Evolutionary conservation across 2,888 invertebrate species (phyloP), one percentile per base, ranked within the genome.

Genomic region (Villa cingulata): DNA sequence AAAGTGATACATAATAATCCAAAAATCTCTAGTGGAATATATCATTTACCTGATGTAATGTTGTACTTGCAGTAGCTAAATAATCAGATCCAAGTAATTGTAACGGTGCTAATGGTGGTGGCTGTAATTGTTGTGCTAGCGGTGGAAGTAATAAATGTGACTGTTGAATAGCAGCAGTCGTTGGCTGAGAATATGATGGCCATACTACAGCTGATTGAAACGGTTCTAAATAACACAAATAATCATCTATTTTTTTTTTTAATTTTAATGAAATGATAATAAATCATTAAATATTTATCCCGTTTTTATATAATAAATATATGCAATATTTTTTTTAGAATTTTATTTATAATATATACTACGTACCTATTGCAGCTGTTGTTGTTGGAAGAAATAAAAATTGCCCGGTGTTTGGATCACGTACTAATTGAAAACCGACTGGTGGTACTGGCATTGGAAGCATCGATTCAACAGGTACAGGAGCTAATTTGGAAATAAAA

Each of bases 321-420:
- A n/a, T n/a, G n/a, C n/a, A n/a, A n/a, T n/a, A n/a, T n/a, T n/a
- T n/a, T n/a, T n/a, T n/a, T n/a, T n/a, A n/a, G n/a, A n/a, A n/a
- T n/a, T n/a, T n/a, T n/a, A n/a, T n/a, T n/a, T n/a, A n/a, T n/a
- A n/a, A n/a, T n/a, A n/a, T n/a, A n/a, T 20, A 41, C 3, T 43
- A 39, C 64, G 59, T 62, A 75, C 76, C 80, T 62, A 74, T 70
- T 57, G 66, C 66, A n/a, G n/a, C n/a, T 65, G 78, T 76, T 41
- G 84, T 77, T 36, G 86, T 76, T 41, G 87, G 86, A 57, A 88
- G 74, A 53, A 88, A 78, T 54, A 88, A 76, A 51, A 88, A 74
- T 57, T 87, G 87, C 41, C 90, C 89, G 4, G 86, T 85, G 19
- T 83, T 76, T 29, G 89, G 86, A 65, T 91, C 91, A 53, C 90